Base-by-base conservation (phyloP, 2,888 invertebrate species). In the Ophion costatus region DNA sequence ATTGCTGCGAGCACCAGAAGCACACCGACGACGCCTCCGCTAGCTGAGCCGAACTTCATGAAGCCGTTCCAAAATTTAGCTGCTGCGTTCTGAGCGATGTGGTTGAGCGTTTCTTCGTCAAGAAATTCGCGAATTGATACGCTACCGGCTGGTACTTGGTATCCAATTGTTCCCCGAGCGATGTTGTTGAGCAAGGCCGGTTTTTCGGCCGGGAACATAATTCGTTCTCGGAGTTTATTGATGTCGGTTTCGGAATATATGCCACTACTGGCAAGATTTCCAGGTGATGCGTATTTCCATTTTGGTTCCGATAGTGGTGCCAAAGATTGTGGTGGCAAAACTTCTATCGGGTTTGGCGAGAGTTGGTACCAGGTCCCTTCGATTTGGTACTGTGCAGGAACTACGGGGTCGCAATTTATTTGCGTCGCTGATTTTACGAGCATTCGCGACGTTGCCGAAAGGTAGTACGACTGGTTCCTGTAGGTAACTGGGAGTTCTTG, bases 201-300 rank as follows among this genome's bases (percentile, higher is more conserved):
- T 29, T 29, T 75, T 71, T 84, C 81, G 10, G 82, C 79, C 0
- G 79, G 78, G 14, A 82, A 78, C 73, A 86, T 64, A 1, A 86
- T 69, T 22, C 69, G 70, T 29, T 78, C 73, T 0, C 74, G 59
- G 17, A 84, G 42, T 63, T 77, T 77, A 2, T 80, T 66, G 22
- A 83, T 42, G 1, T 81, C 70, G 0, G 33, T 82, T 77, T 59
- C 56, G 4, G 67, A 77, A 38, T 67, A 64, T 42, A 80, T 73
- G 22, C 80, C 69, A 2, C 69, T 69, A 22, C 71, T 59, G 3
- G 71, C 71, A 0, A 59, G 56, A 11, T 71, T 71, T 29, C 57
- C 71, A 11, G 22, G 9, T 17, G 57, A 33, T 9, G 45, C 45
- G 4, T 71, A 71, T 29, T n/a, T 22, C 57, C 57, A 33, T 3